phyloP scores from a whole-genome alignment of 2,888 invertebrate species.

The Harpagoxenus sublaevis region DNA sequence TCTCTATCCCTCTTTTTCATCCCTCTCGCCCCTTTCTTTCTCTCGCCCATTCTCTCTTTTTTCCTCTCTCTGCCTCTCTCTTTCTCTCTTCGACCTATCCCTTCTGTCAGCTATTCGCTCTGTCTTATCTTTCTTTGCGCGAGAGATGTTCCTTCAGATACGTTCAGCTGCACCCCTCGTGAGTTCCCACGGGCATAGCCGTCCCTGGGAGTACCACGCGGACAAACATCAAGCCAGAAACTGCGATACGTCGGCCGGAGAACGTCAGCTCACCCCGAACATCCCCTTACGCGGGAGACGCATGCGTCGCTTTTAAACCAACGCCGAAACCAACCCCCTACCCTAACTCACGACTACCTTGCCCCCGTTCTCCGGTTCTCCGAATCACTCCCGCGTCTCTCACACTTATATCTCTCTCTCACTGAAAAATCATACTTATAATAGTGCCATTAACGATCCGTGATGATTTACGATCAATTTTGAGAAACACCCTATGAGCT shows the following conservation, averaged over 20 bases:
- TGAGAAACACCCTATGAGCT: neutral
- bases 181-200: constrained; percentile 63
- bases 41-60: neutral
- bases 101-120: neutral
- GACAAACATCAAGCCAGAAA: constrained; percentile 85
- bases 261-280: constrained; percentile 80
- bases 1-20: neutral
- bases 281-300: constrained; percentile 77
- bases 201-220: constrained; percentile 81
- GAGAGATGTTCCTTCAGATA: constrained; percentile 8
- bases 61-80: neutral
- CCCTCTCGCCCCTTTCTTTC: neutral
- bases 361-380: constrained; percentile 32
- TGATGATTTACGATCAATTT: constrained; percentile 35
- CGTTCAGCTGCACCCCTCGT: constrained; percentile 67
- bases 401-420: neutral
- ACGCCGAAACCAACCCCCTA: constrained; percentile 77
- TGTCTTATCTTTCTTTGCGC: constrained; percentile 4
- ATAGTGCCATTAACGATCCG: constrained; percentile 15
- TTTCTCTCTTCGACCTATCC: neutral
- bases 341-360: constrained; percentile 35
- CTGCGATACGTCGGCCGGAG: constrained; percentile 83
- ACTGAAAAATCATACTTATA: neutral
- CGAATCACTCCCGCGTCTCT: constrained; percentile 23
- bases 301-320: constrained; percentile 83